phyloP scores from a whole-genome alignment of 2,797 vertebrate species.

The Pangasius mekongensis region DNA sequence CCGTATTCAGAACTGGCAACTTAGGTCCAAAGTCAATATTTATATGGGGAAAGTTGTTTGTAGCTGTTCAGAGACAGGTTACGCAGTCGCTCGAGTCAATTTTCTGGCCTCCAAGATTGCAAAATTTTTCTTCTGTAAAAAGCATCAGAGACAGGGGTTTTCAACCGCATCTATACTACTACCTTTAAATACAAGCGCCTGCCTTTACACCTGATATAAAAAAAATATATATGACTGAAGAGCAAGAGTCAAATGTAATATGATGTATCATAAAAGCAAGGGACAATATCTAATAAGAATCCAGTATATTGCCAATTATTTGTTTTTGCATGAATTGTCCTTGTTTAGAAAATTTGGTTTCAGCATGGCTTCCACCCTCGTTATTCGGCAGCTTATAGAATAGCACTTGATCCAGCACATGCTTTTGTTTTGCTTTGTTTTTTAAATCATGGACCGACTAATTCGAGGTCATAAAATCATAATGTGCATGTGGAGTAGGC shows the following conservation, averaged over 20 bases:
- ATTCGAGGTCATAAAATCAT: neutral
- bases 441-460: neutral
- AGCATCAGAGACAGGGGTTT: neutral
- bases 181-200: neutral
- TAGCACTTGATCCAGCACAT: slow-evolving; percentile 11
- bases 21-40: neutral
- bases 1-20: neutral
- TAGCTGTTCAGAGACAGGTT: neutral
- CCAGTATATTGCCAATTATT: neutral
- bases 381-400: neutral
- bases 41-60: neutral
- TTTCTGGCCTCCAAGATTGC: neutral
- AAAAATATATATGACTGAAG: neutral
- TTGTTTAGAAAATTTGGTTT: neutral
- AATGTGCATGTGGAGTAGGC: neutral
- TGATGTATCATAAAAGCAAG: neutral
- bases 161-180: neutral
- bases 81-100: neutral
- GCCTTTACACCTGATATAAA: neutral
- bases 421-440: neutral
- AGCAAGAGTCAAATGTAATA: neutral
- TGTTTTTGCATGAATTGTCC: neutral
- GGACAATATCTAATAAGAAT: neutral
- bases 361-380: neutral
- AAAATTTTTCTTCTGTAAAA: neutral